phyloP scores from a whole-genome alignment of 2,888 invertebrate species.

The Euphydryas editha region DNA sequence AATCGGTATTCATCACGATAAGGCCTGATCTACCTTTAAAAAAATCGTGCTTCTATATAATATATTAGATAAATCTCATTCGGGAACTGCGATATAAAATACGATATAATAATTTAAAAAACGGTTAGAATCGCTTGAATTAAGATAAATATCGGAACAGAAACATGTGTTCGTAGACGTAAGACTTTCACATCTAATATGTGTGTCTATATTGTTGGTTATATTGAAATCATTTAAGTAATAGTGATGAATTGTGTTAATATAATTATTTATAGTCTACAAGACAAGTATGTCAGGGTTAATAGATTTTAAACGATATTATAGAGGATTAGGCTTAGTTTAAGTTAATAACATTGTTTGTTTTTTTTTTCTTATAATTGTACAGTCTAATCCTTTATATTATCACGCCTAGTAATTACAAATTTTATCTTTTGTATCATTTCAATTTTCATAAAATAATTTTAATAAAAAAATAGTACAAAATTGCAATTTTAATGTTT shows the following conservation, averaged over 20 bases:
- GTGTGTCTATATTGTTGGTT: conserved; percentile 26
- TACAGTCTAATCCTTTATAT: conserved; percentile 29
- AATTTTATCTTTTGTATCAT: background rate
- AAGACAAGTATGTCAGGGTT: conserved; percentile 39
- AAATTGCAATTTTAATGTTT: conserved; percentile 26
- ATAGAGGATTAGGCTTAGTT: conserved; percentile 30
- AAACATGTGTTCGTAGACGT: conserved; percentile 44
- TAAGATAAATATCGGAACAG: conserved; percentile 12
- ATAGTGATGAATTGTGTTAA: conserved; percentile 17
- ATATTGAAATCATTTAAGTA: conserved; percentile 13
- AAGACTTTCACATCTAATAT: conserved; percentile 41
- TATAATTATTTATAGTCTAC: conserved; percentile 26
- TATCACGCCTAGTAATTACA: conserved; percentile 12
- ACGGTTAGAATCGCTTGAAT: conserved; percentile 15
- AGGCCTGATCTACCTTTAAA: background rate
- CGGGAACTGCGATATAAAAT: conserved; percentile 16
- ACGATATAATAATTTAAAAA: conserved; percentile 13
- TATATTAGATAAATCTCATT: background rate
- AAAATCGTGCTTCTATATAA: background rate
- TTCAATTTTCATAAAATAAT: conserved; percentile 8
- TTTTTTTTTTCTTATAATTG: background rate
- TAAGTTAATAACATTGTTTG: background rate
- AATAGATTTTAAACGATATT: conserved; percentile 35
- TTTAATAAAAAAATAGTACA: conserved; percentile 12
- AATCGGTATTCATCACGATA: background rate